Evolutionary conservation across 2,113 vertebrate genomes (phyloP).

Genomic region (Poicephalus meyeri): DNA sequence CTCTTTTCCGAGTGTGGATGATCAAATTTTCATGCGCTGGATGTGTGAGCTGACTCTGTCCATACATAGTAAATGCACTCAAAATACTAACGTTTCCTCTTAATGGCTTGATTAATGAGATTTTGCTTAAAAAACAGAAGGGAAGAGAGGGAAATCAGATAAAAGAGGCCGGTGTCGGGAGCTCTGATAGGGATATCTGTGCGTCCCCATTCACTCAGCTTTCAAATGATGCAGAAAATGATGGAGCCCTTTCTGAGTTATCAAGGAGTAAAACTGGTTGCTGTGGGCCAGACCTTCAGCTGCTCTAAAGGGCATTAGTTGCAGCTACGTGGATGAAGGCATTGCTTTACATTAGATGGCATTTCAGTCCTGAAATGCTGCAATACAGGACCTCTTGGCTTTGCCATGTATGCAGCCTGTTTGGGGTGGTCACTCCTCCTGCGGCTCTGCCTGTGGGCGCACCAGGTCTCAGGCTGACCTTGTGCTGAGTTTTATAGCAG

Average conservation of each 20-base stretch:
- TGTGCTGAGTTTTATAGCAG: not conserved
- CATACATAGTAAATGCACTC: conserved; percentile 61
- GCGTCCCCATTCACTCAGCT: not conserved
- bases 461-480: not conserved
- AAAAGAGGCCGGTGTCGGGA: not conserved
- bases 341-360: not conserved
- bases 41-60: conserved; percentile 37
- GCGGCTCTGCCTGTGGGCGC: not conserved
- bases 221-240: not conserved
- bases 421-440: not conserved
- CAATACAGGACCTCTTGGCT: not conserved
- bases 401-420: not conserved
- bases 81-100: conserved; percentile 14
- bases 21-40: conserved; percentile 65
- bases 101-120: conserved; percentile 42
- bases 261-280: not conserved
- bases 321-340: not conserved
- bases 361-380: not conserved
- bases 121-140: not conserved
- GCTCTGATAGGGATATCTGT: not conserved
- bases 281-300: not conserved
- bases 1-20: conserved; percentile 28
- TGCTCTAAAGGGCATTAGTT: not conserved
- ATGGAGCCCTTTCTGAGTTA: conserved; percentile 23
- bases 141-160: conserved; percentile 9